Evolutionary conservation across 2,888 invertebrate species (phyloP).

Genomic region (Pyrgus malvae): DNA sequence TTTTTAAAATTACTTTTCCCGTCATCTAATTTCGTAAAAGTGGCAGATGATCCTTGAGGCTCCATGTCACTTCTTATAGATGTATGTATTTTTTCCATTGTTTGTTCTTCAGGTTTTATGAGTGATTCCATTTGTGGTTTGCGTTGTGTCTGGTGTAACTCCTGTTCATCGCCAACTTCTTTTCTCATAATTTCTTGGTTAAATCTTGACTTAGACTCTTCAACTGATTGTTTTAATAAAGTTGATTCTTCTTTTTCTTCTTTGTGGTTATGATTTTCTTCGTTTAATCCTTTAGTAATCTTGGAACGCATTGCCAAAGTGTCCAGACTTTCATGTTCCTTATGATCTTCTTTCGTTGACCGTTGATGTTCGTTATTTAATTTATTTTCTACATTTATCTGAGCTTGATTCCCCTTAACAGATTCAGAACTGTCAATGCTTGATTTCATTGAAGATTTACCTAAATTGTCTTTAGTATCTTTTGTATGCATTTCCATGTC

Average conservation of each 20-base stretch:
- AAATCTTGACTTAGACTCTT: neutral
- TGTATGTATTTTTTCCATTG: neutral
- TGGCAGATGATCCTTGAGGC: neutral
- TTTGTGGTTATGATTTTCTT: neutral
- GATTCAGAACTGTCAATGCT: neutral
- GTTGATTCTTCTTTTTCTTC: neutral
- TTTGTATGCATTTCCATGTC: neutral
- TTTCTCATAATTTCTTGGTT: neutral
- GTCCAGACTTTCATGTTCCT: neutral
- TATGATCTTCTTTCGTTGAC: neutral
- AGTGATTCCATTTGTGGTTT: no score
- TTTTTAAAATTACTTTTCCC: slow-evolving; percentile 9
- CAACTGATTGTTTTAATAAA: neutral
- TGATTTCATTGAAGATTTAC: neutral
- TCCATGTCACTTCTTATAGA: slow-evolving; percentile 1
- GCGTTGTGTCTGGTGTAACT: neutral
- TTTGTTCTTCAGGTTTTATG: neutral
- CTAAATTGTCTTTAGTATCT: neutral
- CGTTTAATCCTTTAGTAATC: no score
- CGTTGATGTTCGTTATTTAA: neutral
- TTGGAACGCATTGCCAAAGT: no score
- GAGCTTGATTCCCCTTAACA: neutral
- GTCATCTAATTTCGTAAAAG: neutral
- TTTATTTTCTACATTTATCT: neutral
- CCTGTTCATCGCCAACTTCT: neutral